Conservation (phyloP, 2,113 vertebrate genomes). For the Actinemys pallida region DNA sequence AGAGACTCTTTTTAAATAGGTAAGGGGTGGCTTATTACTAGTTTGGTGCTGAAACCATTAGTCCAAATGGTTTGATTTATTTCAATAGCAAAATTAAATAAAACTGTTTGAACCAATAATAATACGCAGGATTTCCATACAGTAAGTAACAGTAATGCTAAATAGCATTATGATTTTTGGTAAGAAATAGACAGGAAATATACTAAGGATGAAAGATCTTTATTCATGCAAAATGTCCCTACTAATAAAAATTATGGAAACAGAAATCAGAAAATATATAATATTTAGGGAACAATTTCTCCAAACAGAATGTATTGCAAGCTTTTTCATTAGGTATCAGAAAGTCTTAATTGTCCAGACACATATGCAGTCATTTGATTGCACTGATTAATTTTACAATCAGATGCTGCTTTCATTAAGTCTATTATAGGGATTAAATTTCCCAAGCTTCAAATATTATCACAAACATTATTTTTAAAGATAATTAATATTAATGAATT, state of each 20-base stretch:
- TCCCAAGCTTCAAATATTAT: neutral
- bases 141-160: neutral
- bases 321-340: neutral
- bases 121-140: rapidly evolving
- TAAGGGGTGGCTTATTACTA: neutral
- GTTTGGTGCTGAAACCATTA: neutral
- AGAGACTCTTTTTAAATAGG: neutral
- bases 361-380: neutral
- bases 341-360: neutral
- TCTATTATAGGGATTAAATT: neutral
- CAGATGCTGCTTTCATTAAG: neutral
- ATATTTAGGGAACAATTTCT: neutral
- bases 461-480: rapidly evolving
- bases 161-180: neutral
- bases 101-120: neutral
- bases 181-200: neutral
- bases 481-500: neutral
- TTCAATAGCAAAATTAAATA: neutral
- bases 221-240: neutral
- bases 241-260: neutral
- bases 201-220: neutral
- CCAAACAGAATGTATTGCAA: neutral
- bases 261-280: neutral
- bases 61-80: neutral
- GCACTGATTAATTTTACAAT: neutral